phyloP scores from a whole-genome alignment of 2,888 invertebrate genomes.

The Cynaeus angustus region DNA sequence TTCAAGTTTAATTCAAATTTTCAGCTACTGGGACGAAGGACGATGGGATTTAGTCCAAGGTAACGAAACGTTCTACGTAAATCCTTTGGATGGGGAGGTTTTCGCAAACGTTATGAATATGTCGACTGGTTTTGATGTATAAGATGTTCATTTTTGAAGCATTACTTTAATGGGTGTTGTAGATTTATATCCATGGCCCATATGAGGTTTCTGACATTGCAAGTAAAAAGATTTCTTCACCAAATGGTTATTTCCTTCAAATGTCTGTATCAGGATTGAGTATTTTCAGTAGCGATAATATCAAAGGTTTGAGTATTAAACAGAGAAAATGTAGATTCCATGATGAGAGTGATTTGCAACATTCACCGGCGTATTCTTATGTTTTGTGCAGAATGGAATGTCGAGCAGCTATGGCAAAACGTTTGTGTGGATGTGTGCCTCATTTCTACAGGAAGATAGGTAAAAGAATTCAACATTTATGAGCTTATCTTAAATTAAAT shows the following conservation, averaged over 20 bases:
- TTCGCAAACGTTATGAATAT: slow-evolving; percentile 83
- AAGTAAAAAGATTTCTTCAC: slow-evolving; percentile 68
- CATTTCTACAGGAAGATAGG: slow-evolving; percentile 82
- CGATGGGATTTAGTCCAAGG: slow-evolving; percentile 74
- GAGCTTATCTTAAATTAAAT: too few relatives aligned
- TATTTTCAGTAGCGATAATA: slow-evolving; percentile 66
- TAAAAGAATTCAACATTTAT: too few relatives aligned
- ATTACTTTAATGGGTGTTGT: slow-evolving; percentile 41
- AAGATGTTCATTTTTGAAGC: not conserved
- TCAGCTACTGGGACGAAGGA: slow-evolving; percentile 76
- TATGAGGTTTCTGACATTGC: slow-evolving; percentile 80
- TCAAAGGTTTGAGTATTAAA: slow-evolving; percentile 72
- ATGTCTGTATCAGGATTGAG: slow-evolving; percentile 66
- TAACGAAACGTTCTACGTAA: slow-evolving; percentile 75
- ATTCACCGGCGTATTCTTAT: slow-evolving; percentile 81
- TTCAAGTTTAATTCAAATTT: slow-evolving; percentile 26
- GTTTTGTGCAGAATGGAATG: slow-evolving; percentile 84
- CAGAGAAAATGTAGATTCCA: slow-evolving; percentile 82
- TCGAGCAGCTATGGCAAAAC: slow-evolving; percentile 76
- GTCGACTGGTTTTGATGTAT: slow-evolving; percentile 79
- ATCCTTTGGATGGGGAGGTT: slow-evolving; percentile 84
- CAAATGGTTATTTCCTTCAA: slow-evolving; percentile 66
- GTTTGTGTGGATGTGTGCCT: slow-evolving; percentile 81
- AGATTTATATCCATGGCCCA: slow-evolving; percentile 80
- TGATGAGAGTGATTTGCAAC: slow-evolving; percentile 78